Evolutionary conservation across 2,113 vertebrate genomes (phyloP), one percentile per base, ranked within the genome.

Genomic region (Gobiocypris rarus): DNA sequence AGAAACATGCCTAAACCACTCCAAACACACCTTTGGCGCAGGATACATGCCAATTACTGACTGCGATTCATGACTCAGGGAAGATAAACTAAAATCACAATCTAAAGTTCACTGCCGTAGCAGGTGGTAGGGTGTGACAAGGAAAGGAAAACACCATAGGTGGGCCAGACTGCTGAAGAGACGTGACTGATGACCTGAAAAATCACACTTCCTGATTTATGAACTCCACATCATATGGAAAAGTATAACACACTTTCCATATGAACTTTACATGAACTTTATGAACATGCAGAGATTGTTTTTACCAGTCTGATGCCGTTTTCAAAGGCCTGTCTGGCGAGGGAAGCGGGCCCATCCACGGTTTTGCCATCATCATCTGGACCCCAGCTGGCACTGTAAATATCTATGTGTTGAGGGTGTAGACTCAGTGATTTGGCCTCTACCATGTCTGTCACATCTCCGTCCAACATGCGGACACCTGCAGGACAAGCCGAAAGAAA

Each of bases 371-470:
- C 98, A 0, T 99, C 98, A 77, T 99, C 98, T 0, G 98, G 98
- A 43, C 98, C 98, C 98, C 98, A 99, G 93, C 97, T 98, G 86
- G 98, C 98, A 5, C 97, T 98, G 92, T 99, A 99, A 88, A 99
- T 97, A 89, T 99, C 97, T 24, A 99, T 97, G 79, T 99, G 97
- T 84, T 99, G 97, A 1, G 97, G 98, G 69, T 98, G 96, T 52
- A 98, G 95, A 88, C 97, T 98, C 24, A 99, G 94, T 9, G 98
- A 99, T 85, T 97, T 98, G 0, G 98, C 98, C 91, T 99, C 98
- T 45, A 99, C 98, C 98, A 99, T 99, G 90, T 99, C 98, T 0
- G 98, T 99, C 77, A 99, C 98, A 14, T 99, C 98, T 83, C 98
- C 98, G 0, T 99, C 98, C 93, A 99, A 93, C 98, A 99, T 99